Base-by-base conservation (phyloP, 2,888 invertebrate species). In the Axea sp. region DNA sequence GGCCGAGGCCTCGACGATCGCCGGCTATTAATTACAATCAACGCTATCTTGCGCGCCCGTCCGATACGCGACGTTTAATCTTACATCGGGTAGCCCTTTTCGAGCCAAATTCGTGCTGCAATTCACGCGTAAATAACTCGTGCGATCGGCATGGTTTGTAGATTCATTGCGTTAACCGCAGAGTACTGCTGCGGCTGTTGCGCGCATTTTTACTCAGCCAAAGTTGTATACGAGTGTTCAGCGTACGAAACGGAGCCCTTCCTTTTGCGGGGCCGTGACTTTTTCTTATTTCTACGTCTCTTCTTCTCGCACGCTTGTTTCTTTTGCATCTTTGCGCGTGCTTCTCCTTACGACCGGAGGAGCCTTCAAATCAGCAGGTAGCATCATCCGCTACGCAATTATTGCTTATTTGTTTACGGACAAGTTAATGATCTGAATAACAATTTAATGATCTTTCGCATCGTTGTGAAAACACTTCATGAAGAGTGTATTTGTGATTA, bases 21-120 rank as follows among this genome's bases (percentile, higher is more conserved):
- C 74, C 78, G 80, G 84, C 86, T 86, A 85, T 86, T 86, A 86
- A 86, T 86, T 86, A 85, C 86, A 86, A 86, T 86, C 85, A 86
- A 81, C 82, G 83, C 82, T 85, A 85, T 85, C 84, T 79, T 78
- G 67, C 78, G 77, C 76, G 62, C 43, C 68, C 65, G 55, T 37
- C 73, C 68, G 78, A 79, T 81, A 77, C 71, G 72, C 77, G 75
- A 75, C 73, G 78, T 78, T 81, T 79, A 81, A 82, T 82, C 80
- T 78, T 39, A 69, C 57, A 73, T 73, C 76, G 71, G 60, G 41
- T 60, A 75, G 65, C 45, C 60, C 65, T 65, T 73, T 68, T 57
- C 73, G 67, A 68, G 65, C 60, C 74, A 60, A 75, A 65, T 65
- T 74, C 74, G 69, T 68, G 69, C 69, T 64, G 74, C 64, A 59